A percentile compares a stretch with the other conserved stretches of the same genome.
Conservation (phyloP, 1,140 invertebrate genomes). For the Ptiloglossa arizonensis region DNA sequence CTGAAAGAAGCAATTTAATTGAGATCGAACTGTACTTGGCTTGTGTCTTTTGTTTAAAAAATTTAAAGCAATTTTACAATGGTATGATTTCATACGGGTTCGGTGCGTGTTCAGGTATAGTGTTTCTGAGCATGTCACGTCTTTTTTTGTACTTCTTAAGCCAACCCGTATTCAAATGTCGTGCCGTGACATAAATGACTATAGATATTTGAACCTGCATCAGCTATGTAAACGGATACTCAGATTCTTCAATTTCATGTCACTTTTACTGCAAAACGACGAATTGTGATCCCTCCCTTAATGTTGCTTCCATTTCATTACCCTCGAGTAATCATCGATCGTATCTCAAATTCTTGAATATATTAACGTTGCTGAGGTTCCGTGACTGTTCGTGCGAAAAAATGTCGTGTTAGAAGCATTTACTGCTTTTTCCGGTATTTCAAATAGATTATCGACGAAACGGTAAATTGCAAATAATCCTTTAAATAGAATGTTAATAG, state of each 20-base stretch:
- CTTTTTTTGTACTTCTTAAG: slow-evolving; percentile 29
- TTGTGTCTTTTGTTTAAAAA: not conserved
- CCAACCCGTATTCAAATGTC: slow-evolving; percentile 18
- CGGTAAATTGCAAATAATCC: not conserved
- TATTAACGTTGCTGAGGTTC: not conserved
- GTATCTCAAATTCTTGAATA: not conserved
- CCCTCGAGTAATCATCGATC: not conserved
- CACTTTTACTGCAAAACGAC: not conserved
- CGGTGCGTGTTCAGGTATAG: slow-evolving; percentile 5
- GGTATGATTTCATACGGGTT: slow-evolving; percentile 17
- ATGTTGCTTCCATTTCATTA: not conserved
- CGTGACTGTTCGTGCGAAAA: not conserved
- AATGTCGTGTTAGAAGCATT: not conserved
- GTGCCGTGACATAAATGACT: slow-evolving; percentile 13
- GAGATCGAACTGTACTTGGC: no score
- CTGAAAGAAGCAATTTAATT: no score
- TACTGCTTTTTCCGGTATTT: not conserved
- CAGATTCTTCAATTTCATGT: slow-evolving; percentile 23
- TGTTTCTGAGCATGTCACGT: slow-evolving; percentile 31
- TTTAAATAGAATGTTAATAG: no score
- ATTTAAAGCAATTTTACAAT: slow-evolving; percentile 9
- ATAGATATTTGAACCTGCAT: slow-evolving; percentile 13
- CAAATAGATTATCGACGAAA: no score
- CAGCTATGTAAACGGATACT: slow-evolving; percentile 5
- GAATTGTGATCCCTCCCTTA: not conserved